Percentiles rank a stretch among this genome's conserved stretches.
Evolutionary conservation across 2,888 invertebrate species (phyloP).

Genomic region (Amphipyra berbera): DNA sequence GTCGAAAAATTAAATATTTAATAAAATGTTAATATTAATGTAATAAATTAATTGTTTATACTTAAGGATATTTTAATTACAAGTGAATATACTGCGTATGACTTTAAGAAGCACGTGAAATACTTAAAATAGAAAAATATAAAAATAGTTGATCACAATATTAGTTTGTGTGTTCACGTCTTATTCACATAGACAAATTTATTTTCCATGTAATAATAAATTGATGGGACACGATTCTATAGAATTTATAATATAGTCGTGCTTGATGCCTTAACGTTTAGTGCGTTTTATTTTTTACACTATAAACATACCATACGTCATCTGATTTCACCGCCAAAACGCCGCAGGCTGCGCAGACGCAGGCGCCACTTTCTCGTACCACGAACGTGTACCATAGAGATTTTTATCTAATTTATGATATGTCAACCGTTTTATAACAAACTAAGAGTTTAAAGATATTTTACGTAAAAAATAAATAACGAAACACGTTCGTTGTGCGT

Average conservation of each 20-base stretch:
- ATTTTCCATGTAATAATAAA: constrained; percentile 45
- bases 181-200: background rate
- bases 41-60: too few relatives aligned
- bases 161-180: too few relatives aligned
- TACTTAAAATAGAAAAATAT: too few relatives aligned
- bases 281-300: constrained; percentile 17
- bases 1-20: too few relatives aligned
- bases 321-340: constrained; percentile 66
- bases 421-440: constrained; percentile 7
- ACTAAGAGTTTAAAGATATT: background rate
- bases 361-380: constrained; percentile 65
- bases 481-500: too few relatives aligned
- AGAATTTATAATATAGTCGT: constrained; percentile 38
- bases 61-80: too few relatives aligned
- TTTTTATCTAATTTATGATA: constrained; percentile 22
- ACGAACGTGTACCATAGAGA: constrained; percentile 19
- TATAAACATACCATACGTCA: constrained; percentile 33
- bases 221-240: constrained; percentile 40
- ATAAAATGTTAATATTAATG: too few relatives aligned
- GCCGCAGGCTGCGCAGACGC: constrained; percentile 59
- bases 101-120: constrained; percentile 4
- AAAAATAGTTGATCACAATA: too few relatives aligned
- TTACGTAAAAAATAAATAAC: too few relatives aligned
- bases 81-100: background rate
- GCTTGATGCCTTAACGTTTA: constrained; percentile 24